Evolutionary conservation across 2,113 vertebrate species (phyloP).

Genomic region (Argyrosomus japonicus): DNA sequence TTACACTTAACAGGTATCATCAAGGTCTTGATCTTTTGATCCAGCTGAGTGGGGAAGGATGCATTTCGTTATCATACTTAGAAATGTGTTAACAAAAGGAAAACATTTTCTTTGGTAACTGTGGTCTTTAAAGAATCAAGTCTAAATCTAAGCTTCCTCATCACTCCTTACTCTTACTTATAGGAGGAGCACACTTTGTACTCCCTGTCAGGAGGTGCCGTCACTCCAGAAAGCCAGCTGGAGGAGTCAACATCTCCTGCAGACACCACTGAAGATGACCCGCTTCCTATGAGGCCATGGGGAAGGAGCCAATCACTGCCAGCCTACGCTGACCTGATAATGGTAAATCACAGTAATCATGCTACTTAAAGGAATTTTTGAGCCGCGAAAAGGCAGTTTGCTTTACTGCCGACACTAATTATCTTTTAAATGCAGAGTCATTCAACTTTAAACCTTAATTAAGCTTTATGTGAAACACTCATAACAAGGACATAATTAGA

Average conservation of each 20-base stretch:
- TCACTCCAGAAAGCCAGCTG: constrained; percentile 72
- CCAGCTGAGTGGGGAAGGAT: not conserved
- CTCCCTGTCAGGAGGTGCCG: constrained; percentile 69
- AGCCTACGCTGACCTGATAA: constrained; percentile 78
- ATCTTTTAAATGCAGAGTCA: not conserved
- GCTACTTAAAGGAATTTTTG: not conserved
- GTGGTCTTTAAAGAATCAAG: too few species aligned
- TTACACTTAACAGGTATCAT: too few species aligned
- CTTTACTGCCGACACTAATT: too few species aligned
- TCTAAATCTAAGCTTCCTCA: not conserved
- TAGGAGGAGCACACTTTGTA: constrained; percentile 71
- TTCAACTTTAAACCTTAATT: not conserved
- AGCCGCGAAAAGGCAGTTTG: too few species aligned
- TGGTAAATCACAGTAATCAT: constrained; percentile 67
- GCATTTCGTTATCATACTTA: too few species aligned
- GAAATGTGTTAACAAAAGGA: too few species aligned
- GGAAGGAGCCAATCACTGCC: constrained; percentile 81
- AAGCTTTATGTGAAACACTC: not conserved
- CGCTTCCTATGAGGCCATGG: constrained; percentile 75
- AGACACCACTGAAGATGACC: constrained; percentile 76
- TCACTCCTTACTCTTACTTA: not conserved
- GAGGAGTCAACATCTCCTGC: constrained; percentile 72
- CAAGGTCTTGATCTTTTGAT: not conserved
- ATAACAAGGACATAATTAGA: too few species aligned
- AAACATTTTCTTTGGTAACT: too few species aligned